These are phyloP conservation scores for Ryuthela nishihirai DNA, from an alignment of 2,888 invertebrate genomes.

Conservation along the genomic window DNA sequence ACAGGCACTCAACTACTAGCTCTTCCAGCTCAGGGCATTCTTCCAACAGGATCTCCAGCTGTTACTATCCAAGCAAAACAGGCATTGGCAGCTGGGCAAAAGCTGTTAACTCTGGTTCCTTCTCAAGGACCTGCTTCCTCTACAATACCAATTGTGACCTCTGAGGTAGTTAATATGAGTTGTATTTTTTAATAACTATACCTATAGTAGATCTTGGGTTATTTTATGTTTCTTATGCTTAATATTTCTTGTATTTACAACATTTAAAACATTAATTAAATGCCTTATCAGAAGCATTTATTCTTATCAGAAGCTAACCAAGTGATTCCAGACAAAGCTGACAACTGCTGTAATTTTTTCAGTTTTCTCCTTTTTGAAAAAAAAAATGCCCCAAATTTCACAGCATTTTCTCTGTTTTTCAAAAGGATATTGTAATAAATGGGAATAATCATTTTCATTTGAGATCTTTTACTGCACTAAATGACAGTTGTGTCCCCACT, in stretches of 20 bases:
- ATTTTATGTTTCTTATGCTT: background rate
- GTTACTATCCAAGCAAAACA: constrained; percentile 29
- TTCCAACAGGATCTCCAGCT: constrained; percentile 47
- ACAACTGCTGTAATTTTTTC: too few species aligned
- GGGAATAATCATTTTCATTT: too few species aligned
- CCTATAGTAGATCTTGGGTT: background rate
- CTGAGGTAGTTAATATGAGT: constrained; percentile 14
- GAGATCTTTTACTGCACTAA: too few species aligned
- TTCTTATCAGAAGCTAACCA: too few species aligned
- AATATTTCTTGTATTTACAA: background rate
- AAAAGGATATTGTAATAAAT: too few species aligned
- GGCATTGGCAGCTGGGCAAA: constrained; percentile 25
- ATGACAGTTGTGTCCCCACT: too few species aligned
- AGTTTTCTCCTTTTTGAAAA: too few species aligned
- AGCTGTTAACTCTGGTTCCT: constrained; percentile 29
- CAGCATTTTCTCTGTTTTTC: too few species aligned
- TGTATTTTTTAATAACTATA: background rate
- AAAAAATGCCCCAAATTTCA: too few species aligned
- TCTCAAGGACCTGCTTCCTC: constrained; percentile 4
- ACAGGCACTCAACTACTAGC: constrained; percentile 46
- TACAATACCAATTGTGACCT: background rate
- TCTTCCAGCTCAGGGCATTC: constrained; percentile 46
- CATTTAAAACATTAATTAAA: too few species aligned
- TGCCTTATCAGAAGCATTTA: too few species aligned
- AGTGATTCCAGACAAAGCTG: too few species aligned